Evolutionary conservation across 2,797 vertebrate species (phyloP), one percentile per base, ranked within the genome.

Genomic region (Poeciliopsis gracilis): DNA sequence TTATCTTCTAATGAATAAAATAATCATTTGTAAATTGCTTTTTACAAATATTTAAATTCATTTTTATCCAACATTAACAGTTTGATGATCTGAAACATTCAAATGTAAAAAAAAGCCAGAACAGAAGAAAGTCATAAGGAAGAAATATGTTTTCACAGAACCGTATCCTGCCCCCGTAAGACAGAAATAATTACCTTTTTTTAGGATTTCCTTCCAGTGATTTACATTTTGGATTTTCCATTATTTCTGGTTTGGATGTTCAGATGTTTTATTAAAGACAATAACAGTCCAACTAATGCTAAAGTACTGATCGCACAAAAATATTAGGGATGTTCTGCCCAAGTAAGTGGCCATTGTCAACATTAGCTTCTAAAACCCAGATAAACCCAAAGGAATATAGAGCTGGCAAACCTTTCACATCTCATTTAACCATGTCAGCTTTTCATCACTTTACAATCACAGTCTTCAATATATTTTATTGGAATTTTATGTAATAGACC

Each of bases 401-500:
- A 59, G 59, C 16, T 18, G 16, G 30, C 16, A 33, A 49, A 49
- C 47, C 18, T 20, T 49, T 59, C 4, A 59, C 57, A 59, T 1
- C 57, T 5, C n/a, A 11, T 28, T 28, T 57, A 59, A 30, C 12
- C 13, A 6, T 30, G 16, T 16, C n/a, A 57, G 49, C 53, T 12
- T 57, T 55, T 57, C n/a, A 12, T 28, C 53, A 57, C 53, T 11
- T 55, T 55, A 55, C 53, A n/a, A 5, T n/a, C 10, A 55, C 25
- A 55, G 3, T 12, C 53, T n/a, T 55, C 25, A 55, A 11, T n/a
- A 25, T 55, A 57, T 28, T 12, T 57, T 4, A 4, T n/a, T 57
- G 53, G 11, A n/a, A 28, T 57, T 57, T n/a, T n/a, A 57, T 57
- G 53, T 57, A 4, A 51, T 61, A 82, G 16, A 79, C n/a, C 57